Evolutionary conservation across 2,797 vertebrate genomes (phyloP).

Genomic region (Cirrhinus mrigala): DNA sequence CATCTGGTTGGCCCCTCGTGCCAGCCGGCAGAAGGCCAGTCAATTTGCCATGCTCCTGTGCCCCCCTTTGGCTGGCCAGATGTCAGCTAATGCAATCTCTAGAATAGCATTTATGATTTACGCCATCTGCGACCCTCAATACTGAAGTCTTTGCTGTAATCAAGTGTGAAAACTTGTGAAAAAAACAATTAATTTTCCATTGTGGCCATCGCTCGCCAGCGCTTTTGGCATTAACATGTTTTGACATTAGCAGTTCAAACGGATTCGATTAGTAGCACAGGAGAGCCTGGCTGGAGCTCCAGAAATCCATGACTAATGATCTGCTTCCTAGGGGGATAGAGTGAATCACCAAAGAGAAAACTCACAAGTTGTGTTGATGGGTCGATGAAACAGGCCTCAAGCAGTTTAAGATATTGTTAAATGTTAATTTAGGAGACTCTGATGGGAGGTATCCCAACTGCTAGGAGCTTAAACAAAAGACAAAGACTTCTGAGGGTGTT

Average conservation of each 20-base stretch:
- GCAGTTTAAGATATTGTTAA: slow-evolving; percentile 41
- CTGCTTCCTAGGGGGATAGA: slow-evolving; percentile 37
- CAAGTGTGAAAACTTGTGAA: slow-evolving; percentile 17
- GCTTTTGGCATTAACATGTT: slow-evolving; percentile 51
- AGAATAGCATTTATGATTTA: slow-evolving; percentile 67
- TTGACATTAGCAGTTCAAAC: slow-evolving; percentile 55
- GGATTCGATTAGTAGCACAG: slow-evolving; percentile 48
- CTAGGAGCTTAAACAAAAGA: slow-evolving; percentile 15
- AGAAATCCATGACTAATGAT: slow-evolving; percentile 57
- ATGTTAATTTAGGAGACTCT: slow-evolving; percentile 25
- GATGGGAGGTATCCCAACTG: slow-evolving; percentile 29
- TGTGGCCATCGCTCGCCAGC: slow-evolving; percentile 22
- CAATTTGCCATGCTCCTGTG: slow-evolving; percentile 62
- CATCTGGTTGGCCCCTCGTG: slow-evolving; percentile 74
- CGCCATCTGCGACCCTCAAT: slow-evolving; percentile 68
- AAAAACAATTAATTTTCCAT: slow-evolving; percentile 53
- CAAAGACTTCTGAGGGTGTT: background rate
- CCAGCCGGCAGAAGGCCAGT: slow-evolving; percentile 74
- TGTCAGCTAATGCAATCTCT: slow-evolving; percentile 74
- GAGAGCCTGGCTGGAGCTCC: slow-evolving; percentile 35
- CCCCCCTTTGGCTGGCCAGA: slow-evolving; percentile 79
- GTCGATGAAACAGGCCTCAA: slow-evolving; percentile 41
- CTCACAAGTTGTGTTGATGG: slow-evolving; percentile 46
- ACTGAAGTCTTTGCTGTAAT: slow-evolving; percentile 44
- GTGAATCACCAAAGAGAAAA: slow-evolving; percentile 42